Evolutionary conservation across 2,113 vertebrate species (phyloP), one percentile per base, ranked within the genome.

Genomic region (Vombatus ursinus): DNA sequence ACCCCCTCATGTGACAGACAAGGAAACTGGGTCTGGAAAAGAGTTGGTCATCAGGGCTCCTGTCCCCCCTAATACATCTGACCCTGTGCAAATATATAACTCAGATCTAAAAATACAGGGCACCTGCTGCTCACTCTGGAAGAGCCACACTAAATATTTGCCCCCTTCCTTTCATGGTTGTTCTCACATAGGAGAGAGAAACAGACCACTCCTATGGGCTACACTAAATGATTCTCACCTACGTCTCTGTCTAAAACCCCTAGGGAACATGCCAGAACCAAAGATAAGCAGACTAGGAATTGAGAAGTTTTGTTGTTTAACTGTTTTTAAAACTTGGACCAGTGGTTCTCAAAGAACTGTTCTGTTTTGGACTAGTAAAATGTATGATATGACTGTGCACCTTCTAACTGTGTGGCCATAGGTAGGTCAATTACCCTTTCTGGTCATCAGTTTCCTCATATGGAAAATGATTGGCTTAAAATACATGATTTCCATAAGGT

Each of bases 1-100:
- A 92, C 94, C 23, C 44, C 90, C 49, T 94, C 54, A 77, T 61
- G 95, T 95, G 91, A 95, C 25, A 44, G 91, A 95, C 28, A 50
- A 92, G 50, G 68, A 95, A 94, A 92, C 12, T 24, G 26, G 94
- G 53, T 91, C 92, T 94, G 26, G 48, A 44, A 53, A 53, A n/a
- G 53, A n/a, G 54, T 23, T n/a, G 90, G 16, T 12, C 89, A 89
- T 94, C 12, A 50, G 91, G 50, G 51, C 23, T 96, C 93, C 22
- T 91, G 68, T 26, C 31, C 68, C n/a, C n/a, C 19, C 68, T 44
- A 44, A 84, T 23, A 23, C 16, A 84, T 84, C 68, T 84, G 68
- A 22, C 68, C 68, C 51, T 3, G 4, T 57, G 37, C 49, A 95
- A 95, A 92, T 47, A 37, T 24, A 25, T 51, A 93, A 48, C 50